phyloP scores from a whole-genome alignment of 2,113 vertebrate genomes.

The Phaetusa simplex region DNA sequence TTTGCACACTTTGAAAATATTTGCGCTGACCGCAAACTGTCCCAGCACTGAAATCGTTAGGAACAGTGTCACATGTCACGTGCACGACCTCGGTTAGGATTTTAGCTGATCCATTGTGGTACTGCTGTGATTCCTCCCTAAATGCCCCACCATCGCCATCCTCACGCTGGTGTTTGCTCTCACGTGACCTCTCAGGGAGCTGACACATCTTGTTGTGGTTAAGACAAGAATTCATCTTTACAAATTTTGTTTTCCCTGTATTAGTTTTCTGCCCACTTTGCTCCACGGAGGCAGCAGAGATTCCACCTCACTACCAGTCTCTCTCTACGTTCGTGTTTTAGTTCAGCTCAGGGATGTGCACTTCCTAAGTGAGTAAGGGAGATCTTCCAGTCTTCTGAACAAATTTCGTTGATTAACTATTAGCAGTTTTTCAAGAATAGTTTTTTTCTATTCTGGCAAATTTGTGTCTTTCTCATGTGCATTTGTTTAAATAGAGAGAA shows the following conservation, averaged over 20 bases:
- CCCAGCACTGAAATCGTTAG: not conserved
- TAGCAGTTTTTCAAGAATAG: not conserved
- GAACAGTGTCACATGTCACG: not conserved
- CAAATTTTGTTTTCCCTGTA: not conserved
- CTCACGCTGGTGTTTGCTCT: not conserved
- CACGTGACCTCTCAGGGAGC: not conserved
- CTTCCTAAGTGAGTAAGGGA: not conserved
- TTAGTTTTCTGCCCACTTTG: not conserved
- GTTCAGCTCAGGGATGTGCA: not conserved
- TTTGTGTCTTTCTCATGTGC: not conserved
- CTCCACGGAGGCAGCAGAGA: not conserved
- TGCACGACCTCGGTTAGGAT: not conserved
- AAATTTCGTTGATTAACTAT: not conserved
- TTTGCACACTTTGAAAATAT: not conserved
- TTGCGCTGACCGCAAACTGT: not conserved
- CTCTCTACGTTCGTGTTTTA: not conserved
- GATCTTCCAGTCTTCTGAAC: not conserved
- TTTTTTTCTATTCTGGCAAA: not conserved
- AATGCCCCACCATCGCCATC: not conserved
- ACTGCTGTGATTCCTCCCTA: not conserved
- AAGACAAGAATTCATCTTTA: not conserved
- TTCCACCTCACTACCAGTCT: not conserved
- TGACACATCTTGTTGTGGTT: not conserved
- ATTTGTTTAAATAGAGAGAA: not conserved
- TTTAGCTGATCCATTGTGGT: not conserved